Evolutionary conservation across 2,797 vertebrate genomes (phyloP), one percentile per base, ranked within the genome.

Genomic region (Poecilia picta): DNA sequence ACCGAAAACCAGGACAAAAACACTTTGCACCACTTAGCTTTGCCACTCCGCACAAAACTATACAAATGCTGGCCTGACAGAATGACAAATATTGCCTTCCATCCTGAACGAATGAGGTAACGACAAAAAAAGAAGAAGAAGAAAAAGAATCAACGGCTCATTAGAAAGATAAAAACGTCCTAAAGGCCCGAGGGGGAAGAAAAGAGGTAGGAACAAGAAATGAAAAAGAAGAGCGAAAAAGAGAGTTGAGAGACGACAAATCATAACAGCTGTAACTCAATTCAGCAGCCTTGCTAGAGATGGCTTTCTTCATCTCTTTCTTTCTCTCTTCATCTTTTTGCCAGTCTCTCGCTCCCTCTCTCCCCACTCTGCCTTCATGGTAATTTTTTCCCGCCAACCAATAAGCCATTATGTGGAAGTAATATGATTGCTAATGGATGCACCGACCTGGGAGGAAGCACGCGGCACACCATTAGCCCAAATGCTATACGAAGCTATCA

Each of bases 371-470:
- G 79, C 83, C 77, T 90, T 89, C 89, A 87, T 86, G 78, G 89
- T 90, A 89, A 89, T 94, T 93, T 90, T 89, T 88, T 78, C 86
- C 91, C 86, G 87, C 90, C 89, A 91, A 94, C 93, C 94, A 94
- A 95, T 94, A 94, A 95, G 93, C 93, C 89, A 93, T 94, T 95
- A 94, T 94, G 91, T 91, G 91, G 93, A 92, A 93, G 94, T 95
- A 93, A 95, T 93, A 94, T 82, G 91, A 87, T 82, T 88, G 91
- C 94, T 95, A 95, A 95, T 95, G 94, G 94, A 95, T 93, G 91
- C 89, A 74, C 86, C 85, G 90, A 90, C 91, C 90, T 91, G 84
- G 88, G 92, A 95, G 90, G 91, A 94, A 91, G 92, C 86, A 83
- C 87, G 28, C 75, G 74, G 78, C 77, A 83, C 72, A 64, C 89